Evolutionary conservation across 1,140 invertebrate species (phyloP), one percentile per base, ranked within the genome.

Genomic region (Psix sp.): DNA sequence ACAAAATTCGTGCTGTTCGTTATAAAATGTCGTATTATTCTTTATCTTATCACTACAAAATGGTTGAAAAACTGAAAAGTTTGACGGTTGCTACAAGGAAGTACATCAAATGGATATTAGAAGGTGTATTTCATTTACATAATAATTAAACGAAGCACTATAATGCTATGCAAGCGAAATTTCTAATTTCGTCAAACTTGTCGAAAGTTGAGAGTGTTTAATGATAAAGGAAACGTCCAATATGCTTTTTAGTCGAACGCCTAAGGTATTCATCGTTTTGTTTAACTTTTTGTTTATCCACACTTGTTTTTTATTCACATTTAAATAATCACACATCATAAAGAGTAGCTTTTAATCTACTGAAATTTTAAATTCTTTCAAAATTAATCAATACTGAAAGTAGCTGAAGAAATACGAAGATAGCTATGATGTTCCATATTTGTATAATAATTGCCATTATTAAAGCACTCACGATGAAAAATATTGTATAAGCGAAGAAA

Each of bases 71-170:
- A 59, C 59, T 7, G 52, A 39, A 11, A 39, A 40, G 45, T 35
- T 42, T 62, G 36, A 24, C 18, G 16, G n/a, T 48, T 38, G 60
- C 42, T 38, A 48, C 54, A 42, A 31, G 59, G 60, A 73, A 73
- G 63, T 77, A 68, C 54, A 52, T 73, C 70, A 70, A 62, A 77
- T 65, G 39, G 54, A 73, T 68, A 73, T 71, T 77, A 63, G 66
- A 77, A 65, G 63, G 63, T 66, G 54, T 65, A 48, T 67, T 77
- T 65, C 65, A 77, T 77, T 74, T 77, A 57, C 74, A 77, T 77
- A 77, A 77, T 77, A 77, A 77, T 77, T 77, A 73, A n/a, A n/a
- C 65, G 60, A 54, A 33, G 48, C 60, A 73, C 73, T 77, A 74
- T 56, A 76, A 24, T 45, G 63, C 35, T 54, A 68, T 60, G 70